Percentiles rank a stretch among this genome's conserved stretches.
Evolutionary conservation across 2,888 invertebrate genomes (phyloP).

Genomic region (Alloscopus bannaensis): DNA sequence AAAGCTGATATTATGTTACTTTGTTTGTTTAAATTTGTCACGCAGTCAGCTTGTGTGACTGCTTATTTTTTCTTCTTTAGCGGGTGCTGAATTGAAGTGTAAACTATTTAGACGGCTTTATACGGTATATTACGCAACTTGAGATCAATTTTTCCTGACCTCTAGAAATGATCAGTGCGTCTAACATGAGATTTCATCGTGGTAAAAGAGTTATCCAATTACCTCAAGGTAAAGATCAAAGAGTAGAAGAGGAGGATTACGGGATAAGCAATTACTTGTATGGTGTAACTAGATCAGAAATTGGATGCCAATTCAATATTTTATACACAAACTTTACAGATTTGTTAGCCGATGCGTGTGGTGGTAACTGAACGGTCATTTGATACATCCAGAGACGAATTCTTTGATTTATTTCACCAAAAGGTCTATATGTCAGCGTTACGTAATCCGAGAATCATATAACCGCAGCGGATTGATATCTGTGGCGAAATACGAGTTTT

Average conservation of each 20-base stretch:
- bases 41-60: slow-evolving; percentile 24
- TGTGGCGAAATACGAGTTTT: too few species aligned
- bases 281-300: slow-evolving; percentile 5
- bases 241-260: slow-evolving; percentile 21
- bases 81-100: neutral
- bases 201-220: slow-evolving; percentile 40
- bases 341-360: neutral
- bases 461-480: too few species aligned
- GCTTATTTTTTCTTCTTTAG: neutral
- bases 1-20: slow-evolving; percentile 9
- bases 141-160: neutral
- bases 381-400: slow-evolving; percentile 32
- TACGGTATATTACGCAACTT: slow-evolving; percentile 2
- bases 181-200: neutral
- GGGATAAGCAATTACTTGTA: slow-evolving; percentile 32
- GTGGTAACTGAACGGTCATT: slow-evolving; percentile 17
- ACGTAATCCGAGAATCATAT: neutral
- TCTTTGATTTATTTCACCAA: slow-evolving; percentile 10
- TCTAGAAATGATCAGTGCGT: neutral
- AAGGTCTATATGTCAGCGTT: slow-evolving; percentile 28
- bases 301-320: neutral
- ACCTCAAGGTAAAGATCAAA: slow-evolving; percentile 15
- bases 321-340: neutral
- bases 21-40: slow-evolving; percentile 42
- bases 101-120: neutral